phyloP scores from a whole-genome alignment of 2,797 vertebrate species.

The Remorina albescens region DNA sequence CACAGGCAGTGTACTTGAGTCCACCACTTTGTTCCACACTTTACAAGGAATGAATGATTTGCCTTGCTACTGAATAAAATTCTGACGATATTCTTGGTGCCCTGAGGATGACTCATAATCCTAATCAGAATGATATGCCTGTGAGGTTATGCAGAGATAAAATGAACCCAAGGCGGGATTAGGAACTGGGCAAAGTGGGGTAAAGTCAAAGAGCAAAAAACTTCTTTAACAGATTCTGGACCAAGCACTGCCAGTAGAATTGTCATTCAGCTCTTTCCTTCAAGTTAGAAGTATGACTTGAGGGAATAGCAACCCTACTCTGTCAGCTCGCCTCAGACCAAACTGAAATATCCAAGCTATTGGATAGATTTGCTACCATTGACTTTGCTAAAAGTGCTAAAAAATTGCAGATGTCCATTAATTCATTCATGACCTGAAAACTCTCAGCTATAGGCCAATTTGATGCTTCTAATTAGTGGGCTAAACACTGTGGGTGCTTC shows the following conservation, averaged over 20 bases:
- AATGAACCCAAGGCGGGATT: not conserved
- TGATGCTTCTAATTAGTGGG: too few relatives aligned
- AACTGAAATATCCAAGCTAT: not conserved
- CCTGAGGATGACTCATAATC: not conserved
- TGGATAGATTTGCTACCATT: not conserved
- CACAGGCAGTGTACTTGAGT: not conserved
- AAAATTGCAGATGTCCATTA: not conserved
- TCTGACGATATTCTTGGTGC: not conserved
- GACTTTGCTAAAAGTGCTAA: not conserved
- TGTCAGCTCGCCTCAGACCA: too few relatives aligned
- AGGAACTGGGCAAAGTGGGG: not conserved
- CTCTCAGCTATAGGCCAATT: too few relatives aligned
- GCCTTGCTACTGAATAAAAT: not conserved
- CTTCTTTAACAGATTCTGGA: too few relatives aligned
- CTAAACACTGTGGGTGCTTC: too few relatives aligned
- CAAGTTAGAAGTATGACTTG: too few relatives aligned
- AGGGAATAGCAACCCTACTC: too few relatives aligned
- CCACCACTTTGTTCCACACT: not conserved
- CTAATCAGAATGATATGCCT: not conserved
- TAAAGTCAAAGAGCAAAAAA: not conserved
- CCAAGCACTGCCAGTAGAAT: too few relatives aligned
- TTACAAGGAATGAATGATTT: not conserved
- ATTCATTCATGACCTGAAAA: not conserved
- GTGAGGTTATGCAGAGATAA: not conserved
- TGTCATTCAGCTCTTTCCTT: too few relatives aligned